phyloP scores from a whole-genome alignment of 1,140 invertebrate species.

The Nasonia vitripennis region DNA sequence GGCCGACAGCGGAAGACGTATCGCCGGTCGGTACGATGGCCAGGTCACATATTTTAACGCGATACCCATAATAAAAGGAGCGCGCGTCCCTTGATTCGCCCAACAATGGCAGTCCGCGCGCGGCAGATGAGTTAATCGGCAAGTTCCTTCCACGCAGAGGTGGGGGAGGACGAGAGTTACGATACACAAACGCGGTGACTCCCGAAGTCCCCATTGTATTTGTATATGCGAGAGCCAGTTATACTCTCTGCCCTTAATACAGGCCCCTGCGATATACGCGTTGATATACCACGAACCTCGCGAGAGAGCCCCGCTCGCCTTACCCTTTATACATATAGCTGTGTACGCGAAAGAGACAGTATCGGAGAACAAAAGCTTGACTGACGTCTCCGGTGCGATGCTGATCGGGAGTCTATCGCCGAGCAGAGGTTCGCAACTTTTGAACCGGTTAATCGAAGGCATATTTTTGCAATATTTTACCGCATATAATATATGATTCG shows the following conservation, averaged over 20 bases:
- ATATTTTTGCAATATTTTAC: no score
- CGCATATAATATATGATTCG: no score
- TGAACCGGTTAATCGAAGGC: no score
- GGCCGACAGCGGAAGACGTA: neutral
- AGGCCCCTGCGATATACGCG: neutral
- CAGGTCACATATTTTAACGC: constrained; percentile 57
- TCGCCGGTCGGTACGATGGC: constrained; percentile 13
- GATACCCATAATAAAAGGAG: constrained; percentile 65
- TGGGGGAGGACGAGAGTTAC: constrained; percentile 47
- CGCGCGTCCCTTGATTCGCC: constrained; percentile 70
- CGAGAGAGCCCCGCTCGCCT: neutral
- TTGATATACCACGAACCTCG: constrained; percentile 9
- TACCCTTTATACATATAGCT: neutral
- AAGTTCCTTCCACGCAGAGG: constrained; percentile 69
- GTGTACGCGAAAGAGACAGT: constrained; percentile 60
- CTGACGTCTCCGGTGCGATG: constrained; percentile 67
- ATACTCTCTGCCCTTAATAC: constrained; percentile 21
- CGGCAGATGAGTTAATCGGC: constrained; percentile 75
- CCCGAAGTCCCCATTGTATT: neutral
- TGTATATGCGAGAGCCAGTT: neutral
- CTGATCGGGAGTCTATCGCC: constrained; percentile 32
- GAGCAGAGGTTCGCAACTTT: constrained; percentile 36
- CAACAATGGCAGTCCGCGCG: constrained; percentile 67
- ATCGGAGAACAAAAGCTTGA: constrained; percentile 69
- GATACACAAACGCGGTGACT: neutral